Percentiles rank a stretch among this genome's conserved stretches.
These are phyloP conservation scores for Rhinopomastus cyanomelas DNA, from an alignment of 2,113 vertebrate species.

Conservation along the genomic window DNA sequence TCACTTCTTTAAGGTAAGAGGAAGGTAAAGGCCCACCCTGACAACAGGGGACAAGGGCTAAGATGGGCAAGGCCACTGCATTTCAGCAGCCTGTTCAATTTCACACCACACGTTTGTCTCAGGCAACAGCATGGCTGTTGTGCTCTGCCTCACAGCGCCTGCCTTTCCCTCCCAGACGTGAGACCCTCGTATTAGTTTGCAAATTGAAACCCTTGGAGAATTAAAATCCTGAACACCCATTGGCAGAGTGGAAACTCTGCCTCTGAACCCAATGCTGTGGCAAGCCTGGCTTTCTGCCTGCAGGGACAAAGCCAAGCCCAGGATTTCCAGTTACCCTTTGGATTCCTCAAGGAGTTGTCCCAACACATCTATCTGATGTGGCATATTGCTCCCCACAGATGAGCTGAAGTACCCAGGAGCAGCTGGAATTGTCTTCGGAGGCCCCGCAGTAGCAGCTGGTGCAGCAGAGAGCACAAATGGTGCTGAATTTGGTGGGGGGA, in stretches of 20 bases:
- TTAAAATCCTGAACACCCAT: too few species aligned
- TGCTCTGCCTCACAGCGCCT: neutral
- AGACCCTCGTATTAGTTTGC: fast-evolving
- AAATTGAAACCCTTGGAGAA: neutral
- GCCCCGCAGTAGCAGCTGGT: neutral
- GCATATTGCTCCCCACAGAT: slow-evolving; percentile 4
- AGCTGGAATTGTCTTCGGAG: slow-evolving; percentile 45
- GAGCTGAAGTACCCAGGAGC: slow-evolving; percentile 43
- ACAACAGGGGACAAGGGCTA: neutral
- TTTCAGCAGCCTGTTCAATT: neutral
- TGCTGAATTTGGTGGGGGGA: slow-evolving; percentile 36
- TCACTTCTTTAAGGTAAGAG: neutral
- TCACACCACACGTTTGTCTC: neutral
- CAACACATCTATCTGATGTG: slow-evolving; percentile 68
- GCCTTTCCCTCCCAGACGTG: neutral
- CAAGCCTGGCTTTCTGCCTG: neutral
- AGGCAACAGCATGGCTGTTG: neutral
- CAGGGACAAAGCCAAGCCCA: neutral
- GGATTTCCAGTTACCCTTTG: slow-evolving; percentile 72
- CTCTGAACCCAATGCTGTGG: neutral
- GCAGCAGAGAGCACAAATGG: slow-evolving; percentile 65
- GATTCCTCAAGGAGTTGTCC: slow-evolving; percentile 76
- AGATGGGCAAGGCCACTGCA: neutral
- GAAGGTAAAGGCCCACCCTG: neutral
- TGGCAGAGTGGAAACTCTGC: too few species aligned